Conservation (phyloP, 1,140 invertebrate genomes). For the Pseudomyrmex sp. region DNA sequence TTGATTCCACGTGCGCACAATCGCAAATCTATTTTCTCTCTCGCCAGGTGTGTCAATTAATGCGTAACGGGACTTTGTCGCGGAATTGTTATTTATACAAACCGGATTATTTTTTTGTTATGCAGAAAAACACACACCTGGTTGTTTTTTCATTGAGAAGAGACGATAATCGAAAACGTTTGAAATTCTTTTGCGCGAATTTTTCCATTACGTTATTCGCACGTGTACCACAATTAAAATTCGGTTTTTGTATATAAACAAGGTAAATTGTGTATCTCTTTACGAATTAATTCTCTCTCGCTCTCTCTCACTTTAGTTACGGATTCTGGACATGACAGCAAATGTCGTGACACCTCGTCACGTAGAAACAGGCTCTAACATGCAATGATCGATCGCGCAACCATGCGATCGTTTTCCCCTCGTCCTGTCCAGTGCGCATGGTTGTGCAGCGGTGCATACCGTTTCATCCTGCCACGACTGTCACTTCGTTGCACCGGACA, state of each 20-base stretch:
- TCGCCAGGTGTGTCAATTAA: too few species aligned
- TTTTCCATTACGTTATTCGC: background rate
- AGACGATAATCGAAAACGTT: background rate
- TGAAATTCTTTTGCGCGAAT: background rate
- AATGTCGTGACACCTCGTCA: constrained; percentile 61
- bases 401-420: constrained; percentile 75
- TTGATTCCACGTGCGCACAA: too few species aligned
- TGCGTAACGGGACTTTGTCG: too few species aligned
- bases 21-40: too few species aligned
- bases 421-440: constrained; percentile 74
- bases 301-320: constrained; percentile 43
- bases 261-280: background rate
- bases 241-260: background rate
- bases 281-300: constrained; percentile 30
- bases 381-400: constrained; percentile 79
- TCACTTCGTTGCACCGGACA: constrained; percentile 67
- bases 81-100: too few species aligned
- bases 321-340: constrained; percentile 54
- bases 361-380: constrained; percentile 55
- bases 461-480: constrained; percentile 65
- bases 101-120: too few species aligned
- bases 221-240: background rate
- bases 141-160: too few species aligned
- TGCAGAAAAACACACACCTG: too few species aligned
- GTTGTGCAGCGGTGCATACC: constrained; percentile 69